phyloP scores from a whole-genome alignment of 2,797 vertebrate species.

The Labroides dimidiatus region DNA sequence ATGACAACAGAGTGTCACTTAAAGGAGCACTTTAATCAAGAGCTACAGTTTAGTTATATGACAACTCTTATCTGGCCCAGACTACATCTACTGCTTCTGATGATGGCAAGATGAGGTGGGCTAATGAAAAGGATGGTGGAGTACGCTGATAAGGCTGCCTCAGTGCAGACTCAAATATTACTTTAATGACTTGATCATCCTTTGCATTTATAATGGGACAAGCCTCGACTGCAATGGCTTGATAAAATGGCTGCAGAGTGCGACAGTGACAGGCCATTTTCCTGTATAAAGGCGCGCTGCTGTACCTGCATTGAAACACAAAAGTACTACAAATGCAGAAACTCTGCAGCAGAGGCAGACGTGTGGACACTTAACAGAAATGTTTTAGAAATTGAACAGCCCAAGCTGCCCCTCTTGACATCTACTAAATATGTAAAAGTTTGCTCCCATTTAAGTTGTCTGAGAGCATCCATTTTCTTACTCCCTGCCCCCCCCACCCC shows the following conservation, averaged over 20 bases:
- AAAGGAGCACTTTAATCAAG: conserved; percentile 72
- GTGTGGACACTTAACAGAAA: conserved; percentile 47
- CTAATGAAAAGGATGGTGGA: conserved; percentile 71
- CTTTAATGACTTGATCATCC: conserved; percentile 77
- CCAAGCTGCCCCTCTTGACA: conserved; percentile 48
- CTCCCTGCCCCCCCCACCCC: conserved; percentile 43
- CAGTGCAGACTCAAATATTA: conserved; percentile 64
- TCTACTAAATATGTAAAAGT: conserved; percentile 69
- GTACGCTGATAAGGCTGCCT: conserved; percentile 65
- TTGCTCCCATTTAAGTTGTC: conserved; percentile 59
- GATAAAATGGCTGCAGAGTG: conserved; percentile 64
- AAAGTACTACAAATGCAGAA: conserved; percentile 18
- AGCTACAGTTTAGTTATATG: conserved; percentile 59
- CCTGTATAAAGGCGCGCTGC: conserved; percentile 37
- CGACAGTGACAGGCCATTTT: conserved; percentile 61
- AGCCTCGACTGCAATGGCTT: conserved; percentile 56
- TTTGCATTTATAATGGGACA: conserved; percentile 73
- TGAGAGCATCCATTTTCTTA: conserved; percentile 55
- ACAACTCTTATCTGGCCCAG: conserved; percentile 69
- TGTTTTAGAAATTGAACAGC: conserved; percentile 47
- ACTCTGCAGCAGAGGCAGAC: conserved; percentile 18
- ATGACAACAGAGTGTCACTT: conserved; percentile 55
- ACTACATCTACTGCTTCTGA: conserved; percentile 64
- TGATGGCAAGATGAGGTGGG: conserved; percentile 69
- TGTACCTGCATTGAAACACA: conserved; percentile 47